Evolutionary conservation across 1,140 invertebrate species (phyloP), one percentile per base, ranked within the genome.

Genomic region (Drosophila rhopaloa): DNA sequence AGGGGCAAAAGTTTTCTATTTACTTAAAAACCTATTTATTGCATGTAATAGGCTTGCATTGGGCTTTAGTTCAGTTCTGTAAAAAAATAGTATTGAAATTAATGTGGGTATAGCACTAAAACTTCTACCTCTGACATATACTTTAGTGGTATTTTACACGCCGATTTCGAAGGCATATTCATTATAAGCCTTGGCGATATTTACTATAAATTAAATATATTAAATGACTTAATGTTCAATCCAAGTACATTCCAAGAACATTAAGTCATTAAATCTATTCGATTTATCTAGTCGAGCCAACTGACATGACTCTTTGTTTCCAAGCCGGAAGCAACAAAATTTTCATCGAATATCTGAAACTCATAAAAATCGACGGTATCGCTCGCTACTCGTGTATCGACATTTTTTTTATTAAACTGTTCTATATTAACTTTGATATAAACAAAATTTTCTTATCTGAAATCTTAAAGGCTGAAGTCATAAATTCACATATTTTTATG

Each of bases 101-200:
- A n/a, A 13, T 11, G 0, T 35, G 2, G 16, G 8, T 10, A 37
- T 9, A 37, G 7, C 29, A 32, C 8, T 32, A 32, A 7, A 7
- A 35, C 58, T 53, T 53, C 29, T 40, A 86, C 79, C 72, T 81
- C 74, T 16, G 86, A 71, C 56, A 94, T 92, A 1, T 94, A 90
- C 41, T 89, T 96, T 93, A 41, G 94, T 91, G 6, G 94, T 95
- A 55, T 94, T 93, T 0, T 76, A 95, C 94, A 65, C 95, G 93
- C 95, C 94, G 13, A 94, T 94, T 92, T 98, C 97, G 91, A 96
- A 96, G 79, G 95, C 95, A 91, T 97, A 98, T n/a, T 98, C 98
- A 94, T 99, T 98, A 35, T 95, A 94, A 51, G 96, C 96, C 95
- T 97, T 98, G 9, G 97, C 98, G 93, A 99, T 96, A 19, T 19